These are phyloP conservation scores for Ramphastos sulfuratus DNA, from an alignment of 2,113 vertebrate genomes.

Conservation along the genomic window DNA sequence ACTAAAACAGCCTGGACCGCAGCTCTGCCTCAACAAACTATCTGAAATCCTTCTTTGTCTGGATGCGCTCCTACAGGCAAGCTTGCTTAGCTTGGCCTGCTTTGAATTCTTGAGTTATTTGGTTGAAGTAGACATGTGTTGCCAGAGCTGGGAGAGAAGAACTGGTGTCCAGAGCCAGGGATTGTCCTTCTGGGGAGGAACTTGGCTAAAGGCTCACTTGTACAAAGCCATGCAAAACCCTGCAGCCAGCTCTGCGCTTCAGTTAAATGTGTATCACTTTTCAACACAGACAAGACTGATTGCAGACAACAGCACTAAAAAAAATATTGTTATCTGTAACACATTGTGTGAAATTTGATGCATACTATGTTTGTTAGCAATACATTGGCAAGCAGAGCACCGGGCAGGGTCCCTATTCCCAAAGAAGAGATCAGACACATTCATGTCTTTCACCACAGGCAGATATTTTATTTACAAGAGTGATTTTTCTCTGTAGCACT, in stretches of 20 bases:
- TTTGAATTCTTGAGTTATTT: conserved; percentile 40
- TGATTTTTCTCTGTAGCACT: neutral
- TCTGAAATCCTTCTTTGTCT: neutral
- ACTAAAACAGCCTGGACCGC: conserved; percentile 22
- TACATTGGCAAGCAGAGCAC: neutral
- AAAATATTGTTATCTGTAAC: neutral
- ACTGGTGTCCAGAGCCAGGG: conserved; percentile 27
- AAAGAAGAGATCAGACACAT: neutral
- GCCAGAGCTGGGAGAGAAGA: conserved; percentile 41
- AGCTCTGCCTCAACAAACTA: neutral
- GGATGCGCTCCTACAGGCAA: neutral
- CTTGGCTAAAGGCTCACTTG: conserved; percentile 1
- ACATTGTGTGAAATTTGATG: neutral
- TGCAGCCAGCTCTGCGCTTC: conserved; percentile 1
- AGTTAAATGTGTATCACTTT: conserved; percentile 27
- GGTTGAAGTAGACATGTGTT: conserved; percentile 33
- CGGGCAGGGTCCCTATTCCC: neutral
- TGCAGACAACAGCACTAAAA: conserved; percentile 15
- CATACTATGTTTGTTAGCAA: conserved; percentile 2
- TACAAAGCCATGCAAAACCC: conserved; percentile 6
- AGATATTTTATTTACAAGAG: conserved; percentile 4
- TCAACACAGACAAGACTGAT: conserved; percentile 18
- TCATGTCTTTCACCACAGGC: neutral
- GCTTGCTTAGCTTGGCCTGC: conserved; percentile 29
- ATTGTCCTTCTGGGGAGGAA: conserved; percentile 47